Conservation (phyloP, 2,888 invertebrate genomes). For the Vanessa cardui region DNA sequence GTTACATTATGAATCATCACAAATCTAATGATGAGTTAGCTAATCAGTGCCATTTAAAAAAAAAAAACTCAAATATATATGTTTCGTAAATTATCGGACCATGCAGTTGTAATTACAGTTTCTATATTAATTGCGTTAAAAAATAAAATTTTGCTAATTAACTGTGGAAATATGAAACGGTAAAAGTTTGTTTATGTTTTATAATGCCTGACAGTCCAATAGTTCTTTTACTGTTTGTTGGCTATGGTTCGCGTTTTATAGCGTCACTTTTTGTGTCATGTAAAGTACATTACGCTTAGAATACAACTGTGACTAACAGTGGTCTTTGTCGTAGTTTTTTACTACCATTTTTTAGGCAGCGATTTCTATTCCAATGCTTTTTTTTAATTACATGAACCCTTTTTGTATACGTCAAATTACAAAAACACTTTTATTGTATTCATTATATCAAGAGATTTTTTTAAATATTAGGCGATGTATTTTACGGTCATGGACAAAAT, state of each 20-base stretch:
- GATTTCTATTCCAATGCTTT: neutral
- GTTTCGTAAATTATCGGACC: slow-evolving; percentile 10
- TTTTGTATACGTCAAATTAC: slow-evolving; percentile 8
- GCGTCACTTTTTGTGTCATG: neutral
- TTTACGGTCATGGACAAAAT: too few species aligned
- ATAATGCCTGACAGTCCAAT: neutral
- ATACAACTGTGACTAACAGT: slow-evolving; percentile 9
- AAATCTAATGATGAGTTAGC: neutral
- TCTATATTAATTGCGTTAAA: slow-evolving; percentile 5
- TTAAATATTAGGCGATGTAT: too few species aligned
- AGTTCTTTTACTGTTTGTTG: neutral
- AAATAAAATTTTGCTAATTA: neutral
- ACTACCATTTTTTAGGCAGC: neutral
- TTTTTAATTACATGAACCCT: slow-evolving; percentile 4
- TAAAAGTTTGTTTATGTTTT: neutral
- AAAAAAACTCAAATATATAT: neutral
- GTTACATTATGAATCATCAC: neutral
- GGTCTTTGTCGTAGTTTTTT: neutral
- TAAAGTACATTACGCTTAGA: slow-evolving; percentile 6
- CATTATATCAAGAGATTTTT: too few species aligned
- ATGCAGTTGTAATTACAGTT: slow-evolving; percentile 6
- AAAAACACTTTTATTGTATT: neutral
- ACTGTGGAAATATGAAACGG: slow-evolving; percentile 2
- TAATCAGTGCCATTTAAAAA: neutral
- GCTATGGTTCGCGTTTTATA: slow-evolving; percentile 2